Conservation (phyloP, 2,113 vertebrate species). For the Megaptera novaeangliae region DNA sequence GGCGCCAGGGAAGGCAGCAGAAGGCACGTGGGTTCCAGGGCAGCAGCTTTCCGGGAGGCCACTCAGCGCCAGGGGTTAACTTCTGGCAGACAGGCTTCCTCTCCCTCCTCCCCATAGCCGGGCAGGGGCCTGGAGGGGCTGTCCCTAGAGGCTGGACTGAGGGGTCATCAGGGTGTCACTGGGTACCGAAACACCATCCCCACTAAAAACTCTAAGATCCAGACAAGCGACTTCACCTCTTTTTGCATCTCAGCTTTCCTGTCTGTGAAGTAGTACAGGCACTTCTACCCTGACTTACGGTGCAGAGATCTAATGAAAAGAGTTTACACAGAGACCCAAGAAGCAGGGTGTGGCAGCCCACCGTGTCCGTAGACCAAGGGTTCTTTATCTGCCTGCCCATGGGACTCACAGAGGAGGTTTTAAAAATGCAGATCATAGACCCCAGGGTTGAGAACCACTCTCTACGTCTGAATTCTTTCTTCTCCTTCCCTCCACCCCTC, state of each 20-base stretch:
- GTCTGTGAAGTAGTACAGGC: neutral
- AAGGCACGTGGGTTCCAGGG: neutral
- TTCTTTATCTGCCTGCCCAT: too few relatives aligned
- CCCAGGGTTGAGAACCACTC: neutral
- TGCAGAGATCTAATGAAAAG: neutral
- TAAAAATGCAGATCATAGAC: neutral
- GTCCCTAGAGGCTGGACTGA: neutral
- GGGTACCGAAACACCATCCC: neutral
- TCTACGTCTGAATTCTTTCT: neutral
- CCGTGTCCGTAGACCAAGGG: fast-evolving
- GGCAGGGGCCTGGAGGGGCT: neutral
- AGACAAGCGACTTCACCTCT: fast-evolving
- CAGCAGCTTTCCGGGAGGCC: neutral
- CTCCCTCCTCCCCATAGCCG: neutral
- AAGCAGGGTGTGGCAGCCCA: neutral
- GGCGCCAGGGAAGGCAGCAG: neutral
- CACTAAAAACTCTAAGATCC: neutral
- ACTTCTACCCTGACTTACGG: fast-evolving
- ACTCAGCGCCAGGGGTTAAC: neutral
- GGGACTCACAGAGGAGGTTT: neutral
- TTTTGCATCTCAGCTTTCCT: neutral
- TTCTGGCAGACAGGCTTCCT: neutral
- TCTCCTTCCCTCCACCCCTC: neutral
- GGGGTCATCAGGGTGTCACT: neutral
- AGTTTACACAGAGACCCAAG: neutral